Percentiles rank a stretch among this genome's conserved stretches.
phyloP scores from a whole-genome alignment of 2,888 invertebrate species.

The Craniophora ligustri region DNA sequence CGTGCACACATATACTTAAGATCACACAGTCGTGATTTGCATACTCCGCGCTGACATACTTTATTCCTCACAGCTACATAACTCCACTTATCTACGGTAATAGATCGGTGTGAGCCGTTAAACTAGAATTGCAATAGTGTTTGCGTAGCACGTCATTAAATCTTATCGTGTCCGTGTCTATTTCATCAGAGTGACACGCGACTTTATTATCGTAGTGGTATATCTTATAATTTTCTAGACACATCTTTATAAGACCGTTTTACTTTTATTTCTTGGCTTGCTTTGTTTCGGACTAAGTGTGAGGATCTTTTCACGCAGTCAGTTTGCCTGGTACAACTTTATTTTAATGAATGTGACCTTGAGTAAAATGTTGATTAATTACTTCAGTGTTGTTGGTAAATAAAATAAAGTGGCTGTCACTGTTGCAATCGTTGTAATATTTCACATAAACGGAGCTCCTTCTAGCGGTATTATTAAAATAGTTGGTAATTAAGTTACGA shows the following conservation, averaged over 20 bases:
- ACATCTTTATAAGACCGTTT: no score
- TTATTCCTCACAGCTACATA: slow-evolving; percentile 53
- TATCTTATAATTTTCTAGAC: slow-evolving; percentile 15
- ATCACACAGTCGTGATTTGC: slow-evolving; percentile 51
- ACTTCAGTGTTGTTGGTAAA: background rate
- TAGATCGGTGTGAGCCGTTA: slow-evolving; percentile 58
- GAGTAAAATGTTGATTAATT: no score
- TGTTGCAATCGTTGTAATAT: slow-evolving; percentile 4
- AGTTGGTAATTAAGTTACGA: slow-evolving; percentile 9
- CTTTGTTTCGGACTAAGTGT: background rate
- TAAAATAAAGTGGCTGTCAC: background rate
- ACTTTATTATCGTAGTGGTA: slow-evolving; percentile 34
- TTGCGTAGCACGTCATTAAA: slow-evolving; percentile 58
- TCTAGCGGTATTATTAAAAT: slow-evolving; percentile 10
- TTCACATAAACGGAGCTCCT: background rate
- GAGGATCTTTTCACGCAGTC: no score
- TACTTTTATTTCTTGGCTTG: background rate
- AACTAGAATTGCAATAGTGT: slow-evolving; percentile 56
- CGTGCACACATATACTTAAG: slow-evolving; percentile 55
- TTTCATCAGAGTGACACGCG: slow-evolving; percentile 52
- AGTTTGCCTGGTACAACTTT: no score
- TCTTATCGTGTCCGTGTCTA: slow-evolving; percentile 51
- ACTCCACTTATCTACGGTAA: slow-evolving; percentile 52
- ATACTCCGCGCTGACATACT: slow-evolving; percentile 48
- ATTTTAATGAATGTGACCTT: no score